Percentiles rank a stretch among this genome's conserved stretches.
Conservation (phyloP, 2,888 invertebrate genomes). For the Coecobrya sp. region DNA sequence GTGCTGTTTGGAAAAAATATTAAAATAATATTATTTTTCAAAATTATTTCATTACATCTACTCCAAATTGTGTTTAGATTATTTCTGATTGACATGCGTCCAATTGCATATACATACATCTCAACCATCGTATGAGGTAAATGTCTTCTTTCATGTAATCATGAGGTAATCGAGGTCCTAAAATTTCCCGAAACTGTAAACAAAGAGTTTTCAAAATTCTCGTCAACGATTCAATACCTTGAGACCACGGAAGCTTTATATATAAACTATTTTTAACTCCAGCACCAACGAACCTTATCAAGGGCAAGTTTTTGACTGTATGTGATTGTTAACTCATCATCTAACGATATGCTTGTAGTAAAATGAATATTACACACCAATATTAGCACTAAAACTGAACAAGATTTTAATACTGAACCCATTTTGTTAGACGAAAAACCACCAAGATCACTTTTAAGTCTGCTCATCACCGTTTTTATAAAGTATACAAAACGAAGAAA, state of each 20-base stretch:
- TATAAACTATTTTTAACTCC: not conserved
- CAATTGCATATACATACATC: slow-evolving; percentile 29
- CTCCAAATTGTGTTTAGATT: not conserved
- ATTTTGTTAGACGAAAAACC: slow-evolving; percentile 45
- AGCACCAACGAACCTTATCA: slow-evolving; percentile 61
- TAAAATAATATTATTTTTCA: no score
- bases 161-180: slow-evolving; percentile 48
- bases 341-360: slow-evolving; percentile 57
- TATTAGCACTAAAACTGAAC: slow-evolving; percentile 70
- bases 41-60: no score
- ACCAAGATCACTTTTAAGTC: not conserved
- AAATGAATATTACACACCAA: slow-evolving; percentile 42
- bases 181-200: slow-evolving; percentile 61
- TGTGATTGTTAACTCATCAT: slow-evolving; percentile 74
- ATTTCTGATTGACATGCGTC: not conserved
- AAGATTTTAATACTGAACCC: slow-evolving; percentile 54
- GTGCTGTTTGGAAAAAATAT: slow-evolving; percentile 29
- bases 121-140: slow-evolving; percentile 67
- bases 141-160: slow-evolving; percentile 73
- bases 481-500: not conserved
- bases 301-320: slow-evolving; percentile 71
- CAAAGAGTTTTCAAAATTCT: not conserved
- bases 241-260: not conserved
- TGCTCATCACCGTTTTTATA: not conserved
- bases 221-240: not conserved